Conservation (phyloP, 1,140 invertebrate species). For the Eufriesea mexicana region DNA sequence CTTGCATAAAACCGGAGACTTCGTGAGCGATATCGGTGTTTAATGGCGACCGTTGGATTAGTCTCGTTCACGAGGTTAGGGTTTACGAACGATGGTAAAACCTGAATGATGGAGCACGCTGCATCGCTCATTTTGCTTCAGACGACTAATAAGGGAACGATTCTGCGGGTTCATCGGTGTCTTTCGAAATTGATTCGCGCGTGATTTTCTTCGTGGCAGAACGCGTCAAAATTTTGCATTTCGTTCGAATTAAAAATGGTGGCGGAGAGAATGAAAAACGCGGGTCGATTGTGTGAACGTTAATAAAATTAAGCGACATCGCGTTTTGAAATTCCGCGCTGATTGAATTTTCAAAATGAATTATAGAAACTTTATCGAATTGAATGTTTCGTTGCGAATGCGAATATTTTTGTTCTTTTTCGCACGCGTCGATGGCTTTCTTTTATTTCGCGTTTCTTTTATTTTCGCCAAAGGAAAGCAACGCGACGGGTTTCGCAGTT, state of each 20-base stretch:
- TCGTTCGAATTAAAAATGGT: background rate
- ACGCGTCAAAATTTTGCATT: no score
- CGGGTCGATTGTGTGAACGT: background rate
- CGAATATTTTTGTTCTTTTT: no score
- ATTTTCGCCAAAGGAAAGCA: no score
- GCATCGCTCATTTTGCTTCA: background rate
- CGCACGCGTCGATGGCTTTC: background rate
- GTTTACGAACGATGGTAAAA: slow-evolving; percentile 38
- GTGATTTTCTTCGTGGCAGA: no score
- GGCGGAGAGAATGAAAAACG: no score
- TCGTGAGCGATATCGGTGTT: slow-evolving; percentile 34
- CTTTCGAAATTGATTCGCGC: background rate
- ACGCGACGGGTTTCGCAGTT: background rate
- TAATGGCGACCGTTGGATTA: slow-evolving; percentile 26
- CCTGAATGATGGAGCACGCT: background rate
- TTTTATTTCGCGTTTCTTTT: no score
- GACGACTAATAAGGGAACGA: background rate
- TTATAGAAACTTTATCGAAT: background rate
- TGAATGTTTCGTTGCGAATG: background rate
- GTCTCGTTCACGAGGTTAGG: background rate
- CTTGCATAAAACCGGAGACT: slow-evolving; percentile 32
- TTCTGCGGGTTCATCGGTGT: background rate
- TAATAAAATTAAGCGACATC: background rate
- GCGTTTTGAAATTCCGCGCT: background rate
- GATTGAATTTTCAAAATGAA: background rate